Evolutionary conservation across 2,888 invertebrate genomes (phyloP).

Genomic region (Eupsilia transversa): DNA sequence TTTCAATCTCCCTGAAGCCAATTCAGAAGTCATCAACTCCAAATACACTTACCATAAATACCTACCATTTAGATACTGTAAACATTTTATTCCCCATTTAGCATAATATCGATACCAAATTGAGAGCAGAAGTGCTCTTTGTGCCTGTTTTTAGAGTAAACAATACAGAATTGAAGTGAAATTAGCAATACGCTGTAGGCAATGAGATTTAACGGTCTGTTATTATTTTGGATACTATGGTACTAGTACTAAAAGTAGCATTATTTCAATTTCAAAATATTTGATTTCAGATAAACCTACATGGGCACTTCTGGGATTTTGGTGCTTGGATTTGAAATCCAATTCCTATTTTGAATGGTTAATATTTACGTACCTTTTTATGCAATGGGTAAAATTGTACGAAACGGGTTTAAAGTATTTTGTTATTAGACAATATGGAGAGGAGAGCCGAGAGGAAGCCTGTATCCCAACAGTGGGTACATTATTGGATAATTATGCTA

Average conservation of each 20-base stretch:
- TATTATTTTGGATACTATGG: constrained; percentile 2
- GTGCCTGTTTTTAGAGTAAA: constrained; percentile 43
- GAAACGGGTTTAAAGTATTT: not conserved
- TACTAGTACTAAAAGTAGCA: not conserved
- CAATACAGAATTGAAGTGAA: constrained; percentile 27
- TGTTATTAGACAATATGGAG: too few species aligned
- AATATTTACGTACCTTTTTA: constrained; percentile 1
- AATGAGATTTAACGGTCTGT: constrained; percentile 12
- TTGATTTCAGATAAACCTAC: not conserved
- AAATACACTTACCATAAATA: constrained; percentile 32
- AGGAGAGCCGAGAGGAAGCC: too few species aligned
- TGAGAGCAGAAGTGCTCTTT: constrained; percentile 27
- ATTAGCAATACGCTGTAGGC: constrained; percentile 18
- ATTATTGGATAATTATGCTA: too few species aligned
- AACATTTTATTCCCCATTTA: constrained; percentile 48
- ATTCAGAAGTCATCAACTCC: constrained; percentile 37
- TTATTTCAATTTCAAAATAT: not conserved
- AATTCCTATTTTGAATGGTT: not conserved
- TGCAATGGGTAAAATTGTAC: too few species aligned
- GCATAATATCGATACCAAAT: constrained; percentile 49
- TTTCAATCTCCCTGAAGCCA: constrained; percentile 18
- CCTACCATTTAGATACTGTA: constrained; percentile 32
- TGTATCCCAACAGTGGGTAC: too few species aligned
- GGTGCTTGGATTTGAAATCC: not conserved
- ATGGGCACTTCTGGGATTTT: not conserved